Base-by-base conservation (phyloP, 2,888 invertebrate species). In the Crossocerus cetratus region DNA sequence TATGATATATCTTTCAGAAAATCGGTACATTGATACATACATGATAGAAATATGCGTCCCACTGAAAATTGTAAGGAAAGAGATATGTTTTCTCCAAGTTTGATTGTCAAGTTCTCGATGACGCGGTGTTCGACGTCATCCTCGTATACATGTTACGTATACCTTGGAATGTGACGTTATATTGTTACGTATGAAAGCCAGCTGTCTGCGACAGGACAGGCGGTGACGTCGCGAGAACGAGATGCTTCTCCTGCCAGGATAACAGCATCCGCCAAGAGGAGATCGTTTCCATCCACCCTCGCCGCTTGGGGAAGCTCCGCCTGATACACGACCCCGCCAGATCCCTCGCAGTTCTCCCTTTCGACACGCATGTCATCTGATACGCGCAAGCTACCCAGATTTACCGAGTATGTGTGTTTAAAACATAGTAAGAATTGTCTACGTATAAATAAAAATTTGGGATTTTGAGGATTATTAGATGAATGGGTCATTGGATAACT, bases 211-310 rank as follows among this genome's bases (percentile, higher is more conserved):
- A 69, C 56, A 54, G 77, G 71, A 62, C 75, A 68, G 72, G 72
- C 77, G 60, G 77, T 87, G 84, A 87, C 86, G 87, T 85, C 74
- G 83, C 78, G 83, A 84, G 80, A 81, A 76, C 77, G 79, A 76
- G 84, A 87, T 87, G 84, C 81, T 82, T 86, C 56, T 73, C 16
- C 32, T 76, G 71, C 62, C 81, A 84, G 87, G 87, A 71, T 63
- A 65, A 44, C 81, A 87, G 82, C 43, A 86, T 21, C 44, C 21
- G 11, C 3, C 21, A 55, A 44, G 72, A 72, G 68, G 45, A n/a
- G 16, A 20, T 21, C 18, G 54, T 66, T 64, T 23, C 57, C 43
- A 58, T 55, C 57, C 43, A 58, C 55, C 57, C 74, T 45, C 13
- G n/a, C 4, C 2, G 18, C 43, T 60, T 32, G 69, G 57, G 63